A percentile compares a stretch with the other conserved stretches of the same genome.
These are phyloP conservation scores for Phyllostomus discolor DNA, from an alignment of 2,113 vertebrate species.

Conservation along the genomic window DNA sequence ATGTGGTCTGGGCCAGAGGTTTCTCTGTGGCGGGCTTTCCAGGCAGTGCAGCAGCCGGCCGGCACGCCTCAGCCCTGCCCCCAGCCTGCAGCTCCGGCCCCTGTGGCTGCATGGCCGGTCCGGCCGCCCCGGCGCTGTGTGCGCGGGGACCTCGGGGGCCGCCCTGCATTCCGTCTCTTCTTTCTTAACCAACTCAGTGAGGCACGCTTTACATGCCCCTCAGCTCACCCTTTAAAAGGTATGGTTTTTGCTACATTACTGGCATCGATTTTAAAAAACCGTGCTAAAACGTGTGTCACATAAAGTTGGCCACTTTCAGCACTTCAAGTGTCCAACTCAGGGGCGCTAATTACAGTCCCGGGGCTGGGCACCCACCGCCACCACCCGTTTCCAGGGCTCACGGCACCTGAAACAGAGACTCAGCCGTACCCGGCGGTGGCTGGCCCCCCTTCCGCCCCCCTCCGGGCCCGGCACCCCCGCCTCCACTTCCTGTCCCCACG, in stretches of 20 bases:
- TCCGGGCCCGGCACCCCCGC: not conserved
- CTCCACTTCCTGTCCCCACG: not conserved
- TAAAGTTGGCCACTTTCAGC: not conserved
- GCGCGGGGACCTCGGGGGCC: not conserved
- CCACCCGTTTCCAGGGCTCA: not conserved
- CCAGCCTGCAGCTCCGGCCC: rapidly evolving
- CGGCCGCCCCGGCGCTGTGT: not conserved
- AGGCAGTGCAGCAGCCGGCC: not conserved
- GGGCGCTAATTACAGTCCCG: not conserved
- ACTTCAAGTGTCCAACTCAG: not conserved
- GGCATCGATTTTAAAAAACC: not conserved
- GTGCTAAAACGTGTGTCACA: not conserved
- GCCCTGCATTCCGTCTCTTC: not conserved
- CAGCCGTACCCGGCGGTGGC: not conserved
- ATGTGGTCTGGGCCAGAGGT: not conserved
- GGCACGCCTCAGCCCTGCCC: not conserved
- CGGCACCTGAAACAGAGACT: not conserved
- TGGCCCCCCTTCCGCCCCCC: not conserved
- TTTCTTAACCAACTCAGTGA: not conserved
- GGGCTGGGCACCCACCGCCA: not conserved
- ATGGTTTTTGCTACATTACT: not conserved
- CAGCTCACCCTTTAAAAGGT: not conserved
- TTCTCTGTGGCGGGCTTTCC: slow-evolving; percentile 25
- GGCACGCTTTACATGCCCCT: not conserved
- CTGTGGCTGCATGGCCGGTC: not conserved